Evolutionary conservation across 2,113 vertebrate genomes (phyloP).

Genomic region (Sinocyclocheilus anshuiensis): DNA sequence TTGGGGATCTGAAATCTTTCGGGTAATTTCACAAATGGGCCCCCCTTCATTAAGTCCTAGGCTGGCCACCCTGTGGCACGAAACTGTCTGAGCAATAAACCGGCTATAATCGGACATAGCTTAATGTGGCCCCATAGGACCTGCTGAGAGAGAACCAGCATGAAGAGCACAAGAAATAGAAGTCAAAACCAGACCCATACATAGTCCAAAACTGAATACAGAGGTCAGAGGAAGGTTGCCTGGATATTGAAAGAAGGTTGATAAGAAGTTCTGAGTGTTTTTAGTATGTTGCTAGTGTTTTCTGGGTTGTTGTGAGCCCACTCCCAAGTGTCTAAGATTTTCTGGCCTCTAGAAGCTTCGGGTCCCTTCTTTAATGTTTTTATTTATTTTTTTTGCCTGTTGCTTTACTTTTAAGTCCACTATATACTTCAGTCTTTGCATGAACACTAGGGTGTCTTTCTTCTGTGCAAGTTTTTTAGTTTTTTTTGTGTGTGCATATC

Average conservation of each 20-base stretch:
- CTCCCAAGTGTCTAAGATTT: neutral
- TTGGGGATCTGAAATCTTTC: conserved; percentile 41
- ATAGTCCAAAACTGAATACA: neutral
- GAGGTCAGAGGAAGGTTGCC: neutral
- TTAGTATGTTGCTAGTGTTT: neutral
- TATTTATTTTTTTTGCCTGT: neutral
- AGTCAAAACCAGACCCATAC: neutral
- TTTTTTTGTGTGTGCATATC: neutral
- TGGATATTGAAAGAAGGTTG: neutral
- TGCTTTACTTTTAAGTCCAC: neutral
- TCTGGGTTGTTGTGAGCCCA: neutral
- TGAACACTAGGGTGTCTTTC: neutral
- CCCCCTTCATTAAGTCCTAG: conserved; percentile 36
- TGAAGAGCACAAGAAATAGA: neutral
- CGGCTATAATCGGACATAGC: neutral
- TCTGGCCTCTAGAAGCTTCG: neutral
- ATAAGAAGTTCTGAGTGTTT: neutral
- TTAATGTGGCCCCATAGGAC: conserved; percentile 6
- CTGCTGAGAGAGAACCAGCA: neutral
- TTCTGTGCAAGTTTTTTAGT: too few relatives aligned
- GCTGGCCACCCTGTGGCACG: conserved; percentile 28
- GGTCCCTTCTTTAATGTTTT: neutral
- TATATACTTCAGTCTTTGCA: neutral
- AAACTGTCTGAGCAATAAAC: conserved; percentile 17
- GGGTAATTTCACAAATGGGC: conserved; percentile 52